A percentile compares a stretch with the other conserved stretches of the same genome.
phyloP scores from a whole-genome alignment of 1,140 invertebrate species.

The Atta texana region DNA sequence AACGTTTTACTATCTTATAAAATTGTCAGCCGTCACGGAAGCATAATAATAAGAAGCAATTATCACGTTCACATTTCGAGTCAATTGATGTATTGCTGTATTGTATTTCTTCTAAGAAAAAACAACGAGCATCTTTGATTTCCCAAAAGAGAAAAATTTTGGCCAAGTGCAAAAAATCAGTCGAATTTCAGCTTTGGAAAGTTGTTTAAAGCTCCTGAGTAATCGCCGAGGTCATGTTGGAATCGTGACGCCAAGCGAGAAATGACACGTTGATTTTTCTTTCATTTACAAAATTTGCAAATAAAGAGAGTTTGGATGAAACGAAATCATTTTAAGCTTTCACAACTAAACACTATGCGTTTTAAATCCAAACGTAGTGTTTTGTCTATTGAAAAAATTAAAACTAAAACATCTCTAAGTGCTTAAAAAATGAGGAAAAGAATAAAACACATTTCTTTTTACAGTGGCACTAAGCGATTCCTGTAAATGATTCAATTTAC shows the following conservation, averaged over 20 bases:
- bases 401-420: too few species aligned
- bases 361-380: too few species aligned
- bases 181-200: not conserved
- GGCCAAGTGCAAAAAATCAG: not conserved
- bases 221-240: too few species aligned
- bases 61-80: conserved; percentile 25
- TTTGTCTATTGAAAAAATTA: too few species aligned
- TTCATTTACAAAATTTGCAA: too few species aligned
- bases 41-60: conserved; percentile 30
- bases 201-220: conserved; percentile 2
- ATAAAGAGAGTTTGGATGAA: too few species aligned
- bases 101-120: not conserved
- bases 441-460: too few species aligned
- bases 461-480: not conserved
- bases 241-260: too few species aligned
- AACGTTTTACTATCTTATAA: not conserved
- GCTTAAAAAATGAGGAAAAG: too few species aligned
- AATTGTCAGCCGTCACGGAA: conserved; percentile 16
- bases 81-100: not conserved
- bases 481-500: not conserved
- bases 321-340: too few species aligned
- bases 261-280: too few species aligned
- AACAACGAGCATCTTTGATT: not conserved
- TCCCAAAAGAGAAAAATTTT: conserved; percentile 23
- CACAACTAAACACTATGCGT: too few species aligned